Evolutionary conservation across 2,888 invertebrate species (phyloP).

Genomic region (Oxystoma pomonae): DNA sequence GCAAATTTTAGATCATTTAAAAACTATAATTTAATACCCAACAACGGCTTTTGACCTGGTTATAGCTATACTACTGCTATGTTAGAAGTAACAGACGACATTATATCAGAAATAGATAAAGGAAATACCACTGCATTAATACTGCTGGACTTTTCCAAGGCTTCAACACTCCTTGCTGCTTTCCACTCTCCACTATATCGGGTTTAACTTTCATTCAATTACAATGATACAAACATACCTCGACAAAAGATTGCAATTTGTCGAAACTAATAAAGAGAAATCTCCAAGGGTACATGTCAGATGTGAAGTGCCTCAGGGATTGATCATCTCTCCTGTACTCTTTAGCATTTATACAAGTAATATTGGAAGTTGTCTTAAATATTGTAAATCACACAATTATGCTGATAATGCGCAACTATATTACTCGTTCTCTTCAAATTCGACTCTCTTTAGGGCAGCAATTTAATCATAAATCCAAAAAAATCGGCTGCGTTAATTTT

Average conservation of each 20-base stretch:
- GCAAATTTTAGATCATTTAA: too few species aligned
- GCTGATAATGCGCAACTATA: not conserved
- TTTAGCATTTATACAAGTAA: conserved; percentile 1
- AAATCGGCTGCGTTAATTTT: not conserved
- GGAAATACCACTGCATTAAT: not conserved
- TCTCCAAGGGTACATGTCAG: not conserved
- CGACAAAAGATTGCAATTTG: conserved; percentile 1
- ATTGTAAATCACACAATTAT: not conserved
- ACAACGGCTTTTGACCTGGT: not conserved
- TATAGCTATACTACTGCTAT: not conserved
- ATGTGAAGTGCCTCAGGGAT: conserved; percentile 1
- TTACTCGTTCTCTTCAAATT: not conserved
- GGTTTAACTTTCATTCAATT: not conserved
- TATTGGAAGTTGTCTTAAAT: not conserved
- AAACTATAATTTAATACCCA: not conserved
- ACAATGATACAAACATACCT: not conserved
- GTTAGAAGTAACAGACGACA: not conserved
- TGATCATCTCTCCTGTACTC: not conserved
- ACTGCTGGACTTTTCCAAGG: not conserved
- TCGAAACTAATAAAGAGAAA: not conserved
- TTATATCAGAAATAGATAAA: not conserved
- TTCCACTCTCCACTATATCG: not conserved
- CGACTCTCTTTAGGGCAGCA: not conserved
- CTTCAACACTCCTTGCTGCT: not conserved
- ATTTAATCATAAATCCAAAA: not conserved